Conservation (phyloP, 2,113 vertebrate species). For the Alethe castanea region DNA sequence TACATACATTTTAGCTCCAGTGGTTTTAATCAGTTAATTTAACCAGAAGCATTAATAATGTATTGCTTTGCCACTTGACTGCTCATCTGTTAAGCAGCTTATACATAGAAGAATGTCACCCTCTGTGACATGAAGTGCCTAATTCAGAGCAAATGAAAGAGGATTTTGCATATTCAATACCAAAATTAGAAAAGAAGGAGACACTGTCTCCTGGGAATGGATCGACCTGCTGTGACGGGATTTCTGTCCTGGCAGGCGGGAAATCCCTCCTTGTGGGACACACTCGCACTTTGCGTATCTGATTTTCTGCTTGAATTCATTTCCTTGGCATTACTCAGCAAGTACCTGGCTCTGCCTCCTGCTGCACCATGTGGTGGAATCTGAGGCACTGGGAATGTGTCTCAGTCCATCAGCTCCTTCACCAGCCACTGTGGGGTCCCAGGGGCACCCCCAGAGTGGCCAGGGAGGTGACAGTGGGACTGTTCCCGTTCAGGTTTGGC, state of each 20-base stretch:
- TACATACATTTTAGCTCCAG: constrained; percentile 71
- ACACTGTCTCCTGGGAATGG: neutral
- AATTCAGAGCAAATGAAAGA: constrained; percentile 59
- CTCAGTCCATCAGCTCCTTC: neutral
- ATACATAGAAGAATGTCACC: constrained; percentile 67
- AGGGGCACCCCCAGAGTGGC: accelerated
- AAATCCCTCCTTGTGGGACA: neutral
- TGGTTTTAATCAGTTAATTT: constrained; percentile 81
- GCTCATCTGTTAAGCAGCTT: constrained; percentile 77
- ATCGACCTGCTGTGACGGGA: neutral
- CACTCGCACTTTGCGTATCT: accelerated
- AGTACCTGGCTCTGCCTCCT: neutral
- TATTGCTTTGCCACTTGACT: constrained; percentile 77
- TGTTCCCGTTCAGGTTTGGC: neutral
- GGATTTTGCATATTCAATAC: constrained; percentile 61
- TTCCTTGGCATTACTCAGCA: neutral
- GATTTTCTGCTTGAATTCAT: neutral
- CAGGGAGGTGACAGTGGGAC: accelerated
- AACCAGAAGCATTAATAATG: constrained; percentile 80
- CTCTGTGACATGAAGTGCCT: constrained; percentile 64
- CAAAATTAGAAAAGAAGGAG: neutral
- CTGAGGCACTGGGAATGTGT: accelerated
- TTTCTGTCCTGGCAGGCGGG: neutral
- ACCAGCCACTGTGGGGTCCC: accelerated
- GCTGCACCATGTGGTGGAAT: neutral